Percentiles rank a stretch among this genome's conserved stretches.
Evolutionary conservation across 2,888 invertebrate genomes (phyloP).

Genomic region (Cataglyphis livida): DNA sequence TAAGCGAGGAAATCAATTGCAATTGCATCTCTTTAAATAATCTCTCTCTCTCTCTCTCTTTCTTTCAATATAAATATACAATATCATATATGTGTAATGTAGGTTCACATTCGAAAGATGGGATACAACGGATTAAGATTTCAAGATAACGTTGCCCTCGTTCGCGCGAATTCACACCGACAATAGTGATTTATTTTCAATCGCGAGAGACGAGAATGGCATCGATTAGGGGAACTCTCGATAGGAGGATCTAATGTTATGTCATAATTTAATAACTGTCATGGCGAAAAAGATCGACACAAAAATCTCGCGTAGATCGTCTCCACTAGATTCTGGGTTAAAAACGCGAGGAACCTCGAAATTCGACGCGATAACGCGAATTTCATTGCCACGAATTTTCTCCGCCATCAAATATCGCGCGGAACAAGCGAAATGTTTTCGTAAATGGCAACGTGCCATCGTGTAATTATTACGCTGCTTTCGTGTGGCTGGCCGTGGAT

Average conservation of each 20-base stretch:
- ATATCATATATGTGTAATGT: neutral
- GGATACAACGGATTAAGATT: constrained; percentile 63
- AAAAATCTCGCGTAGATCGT: constrained; percentile 60
- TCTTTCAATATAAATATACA: neutral
- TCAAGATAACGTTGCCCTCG: constrained; percentile 35
- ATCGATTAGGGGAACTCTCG: constrained; percentile 6
- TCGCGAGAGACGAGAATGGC: constrained; percentile 53
- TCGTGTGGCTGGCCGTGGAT: constrained; percentile 28
- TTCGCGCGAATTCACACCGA: constrained; percentile 4
- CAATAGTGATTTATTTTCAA: constrained; percentile 65
- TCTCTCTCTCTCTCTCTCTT: neutral
- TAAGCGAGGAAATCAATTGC: neutral
- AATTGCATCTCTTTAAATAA: constrained; percentile 3
- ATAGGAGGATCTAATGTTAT: constrained; percentile 32
- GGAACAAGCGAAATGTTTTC: neutral
- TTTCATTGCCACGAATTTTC: constrained; percentile 32
- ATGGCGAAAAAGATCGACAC: constrained; percentile 35
- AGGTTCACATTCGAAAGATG: constrained; percentile 5
- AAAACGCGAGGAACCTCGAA: neutral
- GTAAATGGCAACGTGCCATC: constrained; percentile 47
- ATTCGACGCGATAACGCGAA: constrained; percentile 56
- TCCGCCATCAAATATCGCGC: constrained; percentile 13
- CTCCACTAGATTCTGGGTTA: too few species aligned
- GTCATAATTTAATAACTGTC: constrained; percentile 61
- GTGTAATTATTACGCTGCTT: constrained; percentile 51